Conservation (phyloP, 1,140 invertebrate species). For the Drosophila lowei region DNA sequence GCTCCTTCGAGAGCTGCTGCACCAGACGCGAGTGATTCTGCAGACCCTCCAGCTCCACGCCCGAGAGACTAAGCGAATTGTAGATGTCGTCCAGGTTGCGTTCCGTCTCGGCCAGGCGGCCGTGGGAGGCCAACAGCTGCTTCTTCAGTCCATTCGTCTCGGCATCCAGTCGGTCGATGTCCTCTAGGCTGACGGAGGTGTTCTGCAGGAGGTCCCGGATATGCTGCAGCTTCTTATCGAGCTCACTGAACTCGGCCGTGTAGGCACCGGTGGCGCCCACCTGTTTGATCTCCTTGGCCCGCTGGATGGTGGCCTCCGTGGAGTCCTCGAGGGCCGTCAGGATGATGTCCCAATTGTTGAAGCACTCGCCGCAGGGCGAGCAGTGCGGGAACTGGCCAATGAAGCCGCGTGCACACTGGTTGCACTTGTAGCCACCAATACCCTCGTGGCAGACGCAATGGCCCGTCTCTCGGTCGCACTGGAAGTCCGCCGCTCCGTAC, state of each 20-base stretch:
- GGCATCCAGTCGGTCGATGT: conserved; percentile 87
- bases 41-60: conserved; percentile 90
- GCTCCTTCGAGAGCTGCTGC: conserved; percentile 88
- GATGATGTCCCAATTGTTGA: conserved; percentile 98
- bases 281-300: conserved; percentile 95
- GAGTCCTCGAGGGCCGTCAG: conserved; percentile 89
- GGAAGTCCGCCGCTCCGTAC: conserved; percentile 91
- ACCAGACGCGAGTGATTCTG: conserved; percentile 89
- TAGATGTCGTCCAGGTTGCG: conserved; percentile 90
- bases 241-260: conserved; percentile 95
- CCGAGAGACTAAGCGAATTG: conserved; percentile 90
- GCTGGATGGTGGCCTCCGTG: conserved; percentile 89
- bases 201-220: conserved; percentile 89
- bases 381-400: conserved; percentile 95
- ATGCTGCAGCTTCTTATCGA: conserved; percentile 92
- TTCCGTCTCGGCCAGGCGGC: conserved; percentile 84
- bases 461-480: conserved; percentile 94
- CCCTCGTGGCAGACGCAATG: conserved; percentile 94
- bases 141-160: conserved; percentile 82
- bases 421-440: conserved; percentile 97
- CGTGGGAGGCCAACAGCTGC: conserved; percentile 75
- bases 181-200: conserved; percentile 88
- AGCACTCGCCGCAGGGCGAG: conserved; percentile 98
- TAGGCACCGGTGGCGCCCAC: conserved; percentile 97
- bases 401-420: conserved; percentile 96